A percentile compares a stretch with the other conserved stretches of the same genome.
Conservation (phyloP, 2,888 invertebrate genomes). For the Trachelus stipa region DNA sequence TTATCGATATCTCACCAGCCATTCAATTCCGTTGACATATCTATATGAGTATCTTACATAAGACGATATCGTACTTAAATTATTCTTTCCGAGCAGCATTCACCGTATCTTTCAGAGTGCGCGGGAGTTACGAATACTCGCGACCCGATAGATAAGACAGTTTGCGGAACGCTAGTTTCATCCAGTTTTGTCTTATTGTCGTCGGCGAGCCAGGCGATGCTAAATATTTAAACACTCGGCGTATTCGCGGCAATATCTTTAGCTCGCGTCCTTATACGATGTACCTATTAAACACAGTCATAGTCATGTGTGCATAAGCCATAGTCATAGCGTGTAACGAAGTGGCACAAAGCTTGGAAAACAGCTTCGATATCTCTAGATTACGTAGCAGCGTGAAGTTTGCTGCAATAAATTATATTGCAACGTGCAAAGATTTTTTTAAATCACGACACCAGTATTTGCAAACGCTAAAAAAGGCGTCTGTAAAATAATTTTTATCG, state of each 20-base stretch:
- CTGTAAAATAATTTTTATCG: not conserved
- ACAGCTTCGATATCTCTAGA: not conserved
- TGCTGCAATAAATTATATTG: not conserved
- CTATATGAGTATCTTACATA: not conserved
- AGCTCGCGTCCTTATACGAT: not conserved
- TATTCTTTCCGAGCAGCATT: not conserved
- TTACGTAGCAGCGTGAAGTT: not conserved
- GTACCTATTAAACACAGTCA: not conserved
- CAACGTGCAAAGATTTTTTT: not conserved
- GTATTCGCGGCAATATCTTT: not conserved
- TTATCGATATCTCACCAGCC: not conserved
- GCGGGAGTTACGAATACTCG: not conserved
- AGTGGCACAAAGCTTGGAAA: not conserved
- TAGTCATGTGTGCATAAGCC: not conserved
- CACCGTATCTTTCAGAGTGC: not conserved
- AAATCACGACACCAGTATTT: too few relatives aligned
- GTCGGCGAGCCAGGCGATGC: not conserved
- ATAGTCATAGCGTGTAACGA: too few relatives aligned
- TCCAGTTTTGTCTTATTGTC: conserved; percentile 14
- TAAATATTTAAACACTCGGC: conserved; percentile 17
- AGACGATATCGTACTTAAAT: not conserved
- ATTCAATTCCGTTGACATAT: not conserved
- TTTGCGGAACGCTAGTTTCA: conserved; percentile 19
- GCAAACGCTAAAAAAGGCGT: not conserved
- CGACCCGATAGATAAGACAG: conserved; percentile 17